A percentile compares a stretch with the other conserved stretches of the same genome.
These are phyloP conservation scores for Andrena trimmerana DNA, from an alignment of 2,888 invertebrate genomes.

Conservation along the genomic window DNA sequence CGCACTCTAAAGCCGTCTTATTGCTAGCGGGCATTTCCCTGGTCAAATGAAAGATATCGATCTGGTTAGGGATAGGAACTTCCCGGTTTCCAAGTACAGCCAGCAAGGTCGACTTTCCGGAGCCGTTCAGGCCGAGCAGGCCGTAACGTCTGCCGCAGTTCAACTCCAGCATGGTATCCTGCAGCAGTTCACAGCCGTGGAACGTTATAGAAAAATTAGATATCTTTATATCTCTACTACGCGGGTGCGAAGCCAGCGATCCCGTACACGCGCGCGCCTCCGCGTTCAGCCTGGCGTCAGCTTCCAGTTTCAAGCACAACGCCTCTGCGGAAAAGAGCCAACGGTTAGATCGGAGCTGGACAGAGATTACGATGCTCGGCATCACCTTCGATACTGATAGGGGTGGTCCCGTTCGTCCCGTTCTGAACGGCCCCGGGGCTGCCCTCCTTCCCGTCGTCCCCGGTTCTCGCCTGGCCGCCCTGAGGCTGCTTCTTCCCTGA, in stretches of 20 bases:
- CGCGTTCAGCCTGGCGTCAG: slow-evolving; percentile 96
- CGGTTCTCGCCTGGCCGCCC: slow-evolving; percentile 81
- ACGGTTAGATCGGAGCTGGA: neutral
- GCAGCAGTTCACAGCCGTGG: slow-evolving; percentile 98
- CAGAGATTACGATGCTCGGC: neutral
- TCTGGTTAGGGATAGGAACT: slow-evolving; percentile 97
- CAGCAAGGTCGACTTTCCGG: slow-evolving; percentile 98
- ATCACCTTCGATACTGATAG: slow-evolving; percentile 91
- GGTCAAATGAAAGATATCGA: slow-evolving; percentile 98
- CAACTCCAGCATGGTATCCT: slow-evolving; percentile 98
- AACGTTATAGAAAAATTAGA: slow-evolving; percentile 98
- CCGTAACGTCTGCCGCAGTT: slow-evolving; percentile 99
- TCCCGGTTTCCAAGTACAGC: slow-evolving; percentile 96
- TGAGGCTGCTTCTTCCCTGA: slow-evolving; percentile 80
- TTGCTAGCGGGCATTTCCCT: slow-evolving; percentile 99
- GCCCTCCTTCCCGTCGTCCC: slow-evolving; percentile 87
- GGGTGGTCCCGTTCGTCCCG: slow-evolving; percentile 86
- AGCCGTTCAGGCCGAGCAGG: slow-evolving; percentile 98
- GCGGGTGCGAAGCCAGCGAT: slow-evolving; percentile 96
- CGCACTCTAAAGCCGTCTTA: slow-evolving; percentile 97
- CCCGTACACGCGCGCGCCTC: slow-evolving; percentile 98
- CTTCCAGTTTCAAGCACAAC: slow-evolving; percentile 94
- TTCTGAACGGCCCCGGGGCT: slow-evolving; percentile 84
- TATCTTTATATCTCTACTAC: slow-evolving; percentile 98
- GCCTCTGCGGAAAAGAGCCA: slow-evolving; percentile 87